phyloP scores from a whole-genome alignment of 2,888 invertebrate species.

The Nymphalis c-album region DNA sequence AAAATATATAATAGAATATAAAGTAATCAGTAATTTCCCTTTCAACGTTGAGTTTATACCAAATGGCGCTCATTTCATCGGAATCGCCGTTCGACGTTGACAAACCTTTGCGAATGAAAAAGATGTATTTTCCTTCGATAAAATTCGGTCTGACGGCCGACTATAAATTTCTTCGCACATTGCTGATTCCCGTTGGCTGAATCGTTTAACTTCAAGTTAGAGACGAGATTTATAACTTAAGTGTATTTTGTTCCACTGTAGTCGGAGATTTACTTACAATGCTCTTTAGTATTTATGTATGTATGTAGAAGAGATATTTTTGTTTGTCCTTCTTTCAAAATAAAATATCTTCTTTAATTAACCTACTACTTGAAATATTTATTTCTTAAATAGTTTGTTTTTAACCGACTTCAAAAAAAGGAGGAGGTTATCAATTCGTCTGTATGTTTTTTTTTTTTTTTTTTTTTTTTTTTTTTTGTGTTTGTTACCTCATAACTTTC shows the following conservation, averaged over 20 bases:
- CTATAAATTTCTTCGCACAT: constrained; percentile 51
- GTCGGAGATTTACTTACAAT: constrained; percentile 15
- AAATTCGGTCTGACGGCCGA: constrained; percentile 61
- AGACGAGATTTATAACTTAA: constrained; percentile 39
- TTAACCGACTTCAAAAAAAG: too few species aligned
- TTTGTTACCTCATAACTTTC: too few species aligned
- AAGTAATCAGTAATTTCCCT: constrained; percentile 40
- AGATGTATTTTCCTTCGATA: constrained; percentile 75
- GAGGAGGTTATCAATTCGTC: too few species aligned
- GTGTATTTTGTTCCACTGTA: constrained; percentile 30
- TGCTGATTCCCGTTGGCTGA: constrained; percentile 42
- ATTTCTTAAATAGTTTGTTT: too few species aligned
- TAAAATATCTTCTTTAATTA: too few species aligned
- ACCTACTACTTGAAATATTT: too few species aligned
- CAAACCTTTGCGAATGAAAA: constrained; percentile 70
- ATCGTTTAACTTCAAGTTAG: constrained; percentile 44
- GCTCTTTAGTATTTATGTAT: not conserved
- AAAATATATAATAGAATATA: not conserved
- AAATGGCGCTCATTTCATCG: constrained; percentile 65
- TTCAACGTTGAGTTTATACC: constrained; percentile 61
- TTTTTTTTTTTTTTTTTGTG: too few species aligned
- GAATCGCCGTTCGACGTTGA: constrained; percentile 72
- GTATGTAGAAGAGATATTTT: too few species aligned
- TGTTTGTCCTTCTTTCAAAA: too few species aligned
- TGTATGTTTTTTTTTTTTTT: too few species aligned